These are phyloP conservation scores for Ursus arctos DNA, from an alignment of 2,113 vertebrate species.

Conservation along the genomic window DNA sequence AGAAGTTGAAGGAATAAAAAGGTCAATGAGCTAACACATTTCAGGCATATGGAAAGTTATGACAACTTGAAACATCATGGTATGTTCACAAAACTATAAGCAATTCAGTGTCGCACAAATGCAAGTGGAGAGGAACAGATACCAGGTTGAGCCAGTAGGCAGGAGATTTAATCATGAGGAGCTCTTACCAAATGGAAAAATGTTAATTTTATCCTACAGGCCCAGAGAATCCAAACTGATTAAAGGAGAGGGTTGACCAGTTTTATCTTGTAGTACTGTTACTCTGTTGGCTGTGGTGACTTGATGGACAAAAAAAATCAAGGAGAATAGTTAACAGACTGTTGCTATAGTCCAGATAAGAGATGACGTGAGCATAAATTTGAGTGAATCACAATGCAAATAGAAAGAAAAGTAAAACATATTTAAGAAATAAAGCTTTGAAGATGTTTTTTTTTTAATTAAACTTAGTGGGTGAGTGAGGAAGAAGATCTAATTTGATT, in stretches of 20 bases:
- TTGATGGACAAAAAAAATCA: background rate
- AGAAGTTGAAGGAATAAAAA: background rate
- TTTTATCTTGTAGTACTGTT: background rate
- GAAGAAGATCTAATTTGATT: background rate
- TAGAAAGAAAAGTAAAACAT: background rate
- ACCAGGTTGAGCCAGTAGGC: background rate
- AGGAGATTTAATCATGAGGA: background rate
- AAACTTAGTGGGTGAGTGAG: background rate
- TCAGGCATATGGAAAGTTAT: background rate
- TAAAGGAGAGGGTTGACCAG: background rate
- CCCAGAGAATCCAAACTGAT: background rate
- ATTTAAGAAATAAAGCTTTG: background rate
- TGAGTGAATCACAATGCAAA: background rate
- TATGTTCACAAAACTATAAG: background rate
- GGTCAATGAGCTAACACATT: background rate
- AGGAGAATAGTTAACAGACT: background rate
- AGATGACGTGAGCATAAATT: background rate
- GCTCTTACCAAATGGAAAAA: background rate
- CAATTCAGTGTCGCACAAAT: background rate
- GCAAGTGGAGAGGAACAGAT: background rate
- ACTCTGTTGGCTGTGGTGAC: background rate
- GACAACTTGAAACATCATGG: background rate
- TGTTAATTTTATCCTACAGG: background rate
- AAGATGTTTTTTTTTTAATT: background rate
- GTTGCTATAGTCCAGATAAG: background rate